Evolutionary conservation across 1,140 invertebrate genomes (phyloP).

Genomic region (Drosophila mauritiana): DNA sequence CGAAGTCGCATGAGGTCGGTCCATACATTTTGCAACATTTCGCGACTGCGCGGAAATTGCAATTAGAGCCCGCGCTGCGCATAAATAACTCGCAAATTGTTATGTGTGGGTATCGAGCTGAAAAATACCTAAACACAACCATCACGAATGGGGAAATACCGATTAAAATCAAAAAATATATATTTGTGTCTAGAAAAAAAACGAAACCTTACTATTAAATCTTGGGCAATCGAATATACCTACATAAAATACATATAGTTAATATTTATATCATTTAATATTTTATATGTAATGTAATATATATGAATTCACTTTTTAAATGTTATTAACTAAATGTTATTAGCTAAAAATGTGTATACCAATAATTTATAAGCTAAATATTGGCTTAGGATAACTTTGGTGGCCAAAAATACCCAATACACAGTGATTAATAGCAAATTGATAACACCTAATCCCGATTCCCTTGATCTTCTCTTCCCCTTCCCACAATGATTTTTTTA

Average conservation of each 20-base stretch:
- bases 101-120: slow-evolving; percentile 3
- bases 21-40: slow-evolving; percentile 77
- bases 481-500: slow-evolving; percentile 1
- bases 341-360: no score
- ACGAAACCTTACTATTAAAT: no score
- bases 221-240: no score
- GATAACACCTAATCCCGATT: neutral
- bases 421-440: neutral
- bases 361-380: no score
- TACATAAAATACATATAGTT: no score
- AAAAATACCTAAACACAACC: neutral
- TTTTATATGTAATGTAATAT: no score
- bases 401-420: no score
- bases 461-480: neutral
- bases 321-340: no score
- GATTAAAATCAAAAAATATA: neutral
- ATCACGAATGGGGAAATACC: slow-evolving; percentile 21
- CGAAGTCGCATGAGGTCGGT: slow-evolving; percentile 22
- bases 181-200: no score
- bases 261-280: no score
- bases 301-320: no score
- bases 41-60: slow-evolving; percentile 76
- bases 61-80: slow-evolving; percentile 64
- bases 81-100: slow-evolving; percentile 74
- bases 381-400: no score